Percentiles rank a stretch among this genome's conserved stretches.
Evolutionary conservation across 2,888 invertebrate species (phyloP).

Genomic region (Caenorhabditis zanzibari): DNA sequence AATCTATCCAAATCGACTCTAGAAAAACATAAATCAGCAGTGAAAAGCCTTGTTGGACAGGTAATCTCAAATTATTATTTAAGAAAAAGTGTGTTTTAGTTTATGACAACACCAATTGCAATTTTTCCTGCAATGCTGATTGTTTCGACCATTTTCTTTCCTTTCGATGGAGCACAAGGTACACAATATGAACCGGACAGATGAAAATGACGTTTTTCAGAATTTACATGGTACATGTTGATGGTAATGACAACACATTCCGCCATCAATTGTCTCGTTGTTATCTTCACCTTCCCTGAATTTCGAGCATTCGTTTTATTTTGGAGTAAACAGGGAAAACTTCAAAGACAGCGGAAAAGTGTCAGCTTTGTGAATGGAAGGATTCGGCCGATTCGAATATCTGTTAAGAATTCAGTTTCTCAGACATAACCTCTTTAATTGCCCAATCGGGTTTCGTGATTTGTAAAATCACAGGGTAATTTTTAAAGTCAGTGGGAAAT

Average conservation of each 20-base stretch:
- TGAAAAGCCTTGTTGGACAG: conserved; percentile 25
- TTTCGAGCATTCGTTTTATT: conserved; percentile 35
- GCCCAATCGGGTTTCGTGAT: not conserved
- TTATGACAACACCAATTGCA: conserved; percentile 38
- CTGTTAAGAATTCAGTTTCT: not conserved
- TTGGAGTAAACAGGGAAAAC: conserved; percentile 24
- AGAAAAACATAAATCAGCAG: conserved; percentile 17
- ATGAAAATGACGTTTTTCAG: not conserved
- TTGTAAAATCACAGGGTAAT: too few species aligned
- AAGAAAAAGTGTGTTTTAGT: conserved; percentile 1
- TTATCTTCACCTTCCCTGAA: conserved; percentile 29
- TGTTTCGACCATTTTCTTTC: not conserved
- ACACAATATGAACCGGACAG: not conserved
- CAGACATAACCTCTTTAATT: too few species aligned
- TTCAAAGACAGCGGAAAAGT: not conserved
- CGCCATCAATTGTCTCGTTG: conserved; percentile 32
- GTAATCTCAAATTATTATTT: not conserved
- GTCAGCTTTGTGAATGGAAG: conserved; percentile 17
- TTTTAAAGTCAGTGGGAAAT: too few species aligned
- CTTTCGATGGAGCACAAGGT: conserved; percentile 23
- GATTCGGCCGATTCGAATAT: not conserved
- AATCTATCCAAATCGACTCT: conserved; percentile 12
- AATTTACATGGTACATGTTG: conserved; percentile 30
- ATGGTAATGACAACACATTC: conserved; percentile 47
- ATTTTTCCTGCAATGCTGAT: conserved; percentile 36